These are phyloP conservation scores for Salmo trutta DNA, from an alignment of 2,797 vertebrate genomes.

Conservation along the genomic window DNA sequence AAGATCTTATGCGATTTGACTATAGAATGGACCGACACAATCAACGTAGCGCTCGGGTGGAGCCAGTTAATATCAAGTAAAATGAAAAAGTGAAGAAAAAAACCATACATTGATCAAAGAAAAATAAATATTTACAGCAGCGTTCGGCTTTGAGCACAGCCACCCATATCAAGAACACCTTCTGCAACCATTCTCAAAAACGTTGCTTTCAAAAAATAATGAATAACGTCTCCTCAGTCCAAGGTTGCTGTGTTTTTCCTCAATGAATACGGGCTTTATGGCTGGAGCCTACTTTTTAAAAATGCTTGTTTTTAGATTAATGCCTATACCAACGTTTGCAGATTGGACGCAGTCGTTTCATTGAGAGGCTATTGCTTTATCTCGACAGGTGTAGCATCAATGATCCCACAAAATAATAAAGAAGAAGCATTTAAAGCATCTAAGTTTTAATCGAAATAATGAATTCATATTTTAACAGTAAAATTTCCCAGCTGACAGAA, in stretches of 20 bases:
- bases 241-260: not conserved
- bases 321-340: not conserved
- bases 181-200: not conserved
- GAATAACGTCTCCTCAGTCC: not conserved
- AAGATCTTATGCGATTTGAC: conserved; percentile 4
- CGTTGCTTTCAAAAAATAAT: not conserved
- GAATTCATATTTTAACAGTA: not conserved
- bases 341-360: not conserved
- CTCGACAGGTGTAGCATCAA: not conserved
- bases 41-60: conserved; percentile 13
- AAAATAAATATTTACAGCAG: not conserved
- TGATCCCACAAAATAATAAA: not conserved
- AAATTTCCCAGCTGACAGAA: not conserved
- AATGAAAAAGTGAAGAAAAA: conserved; percentile 6
- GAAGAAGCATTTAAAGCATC: not conserved
- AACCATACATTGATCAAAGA: conserved; percentile 3
- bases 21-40: conserved; percentile 5
- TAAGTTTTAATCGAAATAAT: not conserved
- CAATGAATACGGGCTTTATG: not conserved
- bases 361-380: not conserved
- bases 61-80: conserved; percentile 2
- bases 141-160: not conserved
- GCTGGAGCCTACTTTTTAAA: no score
- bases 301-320: no score
- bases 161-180: not conserved